phyloP scores from a whole-genome alignment of 2,888 invertebrate genomes.

The Cheilosia vulpina region DNA sequence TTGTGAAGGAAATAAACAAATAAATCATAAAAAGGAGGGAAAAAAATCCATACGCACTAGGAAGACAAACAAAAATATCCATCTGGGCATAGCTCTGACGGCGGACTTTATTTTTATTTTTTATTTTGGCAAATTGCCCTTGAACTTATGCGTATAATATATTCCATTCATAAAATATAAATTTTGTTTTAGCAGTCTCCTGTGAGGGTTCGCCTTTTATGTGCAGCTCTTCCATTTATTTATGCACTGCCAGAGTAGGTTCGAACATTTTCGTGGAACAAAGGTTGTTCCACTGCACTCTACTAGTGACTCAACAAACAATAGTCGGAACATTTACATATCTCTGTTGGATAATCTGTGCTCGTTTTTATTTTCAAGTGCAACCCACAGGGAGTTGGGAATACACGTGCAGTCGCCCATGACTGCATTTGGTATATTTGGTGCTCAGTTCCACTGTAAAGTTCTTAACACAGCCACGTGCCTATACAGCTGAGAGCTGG shows the following conservation, averaged over 20 bases:
- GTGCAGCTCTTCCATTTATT: constrained; percentile 1
- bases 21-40: constrained; percentile 11
- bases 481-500: constrained; percentile 16
- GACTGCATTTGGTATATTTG: constrained; percentile 31
- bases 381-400: not conserved
- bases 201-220: not conserved
- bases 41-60: constrained; percentile 16
- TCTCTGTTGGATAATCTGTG: constrained; percentile 1
- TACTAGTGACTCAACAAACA: constrained; percentile 3
- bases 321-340: not conserved
- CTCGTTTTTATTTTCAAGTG: not conserved
- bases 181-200: not conserved
- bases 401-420: constrained; percentile 20
- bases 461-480: constrained; percentile 37
- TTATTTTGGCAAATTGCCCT: constrained; percentile 46
- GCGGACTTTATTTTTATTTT: no score
- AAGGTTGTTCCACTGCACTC: not conserved
- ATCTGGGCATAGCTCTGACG: constrained; percentile 29
- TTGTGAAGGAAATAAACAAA: constrained; percentile 16
- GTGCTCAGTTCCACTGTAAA: constrained; percentile 5
- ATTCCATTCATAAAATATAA: constrained; percentile 1
- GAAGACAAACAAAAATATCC: constrained; percentile 33
- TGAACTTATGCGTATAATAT: constrained; percentile 30
- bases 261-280: not conserved
- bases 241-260: not conserved